Percentiles rank a stretch among this genome's conserved stretches.
phyloP scores from a whole-genome alignment of 64 coral and sea anemone genomes.

The Cladopsammia gracilis region DNA sequence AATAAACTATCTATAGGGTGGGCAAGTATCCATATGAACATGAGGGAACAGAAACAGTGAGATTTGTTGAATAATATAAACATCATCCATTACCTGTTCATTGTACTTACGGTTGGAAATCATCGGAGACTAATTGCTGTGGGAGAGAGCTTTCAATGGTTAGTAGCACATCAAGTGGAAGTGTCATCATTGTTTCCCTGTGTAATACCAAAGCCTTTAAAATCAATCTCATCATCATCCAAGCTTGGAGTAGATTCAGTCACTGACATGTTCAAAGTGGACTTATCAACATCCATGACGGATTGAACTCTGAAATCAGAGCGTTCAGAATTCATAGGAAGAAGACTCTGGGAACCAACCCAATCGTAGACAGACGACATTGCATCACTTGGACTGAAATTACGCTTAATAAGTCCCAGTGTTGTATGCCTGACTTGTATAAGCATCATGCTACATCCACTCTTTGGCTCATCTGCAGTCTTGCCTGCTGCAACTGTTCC shows the following conservation, averaged over 20 bases:
- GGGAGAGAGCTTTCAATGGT: constrained; percentile 18
- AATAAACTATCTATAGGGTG: too few relatives aligned
- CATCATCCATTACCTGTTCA: constrained; percentile 13
- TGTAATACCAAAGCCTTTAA: constrained; percentile 75
- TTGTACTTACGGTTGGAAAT: constrained; percentile 28
- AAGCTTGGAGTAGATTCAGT: constrained; percentile 71
- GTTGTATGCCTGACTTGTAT: constrained; percentile 78
- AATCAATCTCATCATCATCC: constrained; percentile 77
- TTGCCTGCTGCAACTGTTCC: constrained; percentile 63
- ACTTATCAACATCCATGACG: constrained; percentile 59
- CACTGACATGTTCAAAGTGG: constrained; percentile 70
- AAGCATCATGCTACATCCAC: constrained; percentile 53
- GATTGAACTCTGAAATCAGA: constrained; percentile 70
- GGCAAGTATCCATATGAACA: too few relatives aligned
- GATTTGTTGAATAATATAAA: too few relatives aligned
- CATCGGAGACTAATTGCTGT: constrained; percentile 14
- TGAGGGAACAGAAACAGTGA: too few relatives aligned
- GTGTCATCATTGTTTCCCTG: constrained; percentile 64
- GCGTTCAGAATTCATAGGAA: constrained; percentile 74
- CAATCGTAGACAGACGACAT: constrained; percentile 82
- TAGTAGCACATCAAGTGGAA: constrained; percentile 35
- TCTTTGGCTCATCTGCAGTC: constrained; percentile 69
- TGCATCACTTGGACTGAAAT: constrained; percentile 72
- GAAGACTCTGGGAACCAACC: constrained; percentile 76
- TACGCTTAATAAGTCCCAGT: constrained; percentile 65